Base-by-base conservation (phyloP, 30 jellyfish, hydroid and myxozoan genomes). In the Aurelia sp. region DNA sequence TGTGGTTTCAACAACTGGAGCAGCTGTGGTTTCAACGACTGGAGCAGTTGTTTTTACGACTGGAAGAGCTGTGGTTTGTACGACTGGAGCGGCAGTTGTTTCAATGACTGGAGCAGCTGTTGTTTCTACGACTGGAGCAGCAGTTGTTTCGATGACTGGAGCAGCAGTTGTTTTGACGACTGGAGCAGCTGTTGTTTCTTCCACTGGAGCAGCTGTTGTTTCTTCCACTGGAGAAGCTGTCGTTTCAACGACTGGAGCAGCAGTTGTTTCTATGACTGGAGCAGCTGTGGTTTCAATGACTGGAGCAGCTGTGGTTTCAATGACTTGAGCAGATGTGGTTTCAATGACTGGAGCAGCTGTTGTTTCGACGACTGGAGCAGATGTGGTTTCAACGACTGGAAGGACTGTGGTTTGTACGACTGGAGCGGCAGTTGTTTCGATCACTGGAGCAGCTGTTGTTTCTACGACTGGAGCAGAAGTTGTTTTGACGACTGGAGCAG, bases 251-350 rank as follows among this genome's bases (percentile, higher is more conserved):
- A 67, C 67, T 61, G 77, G 80, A 17, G 89, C 61, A 60, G 81
- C 89, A 0, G 79, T 61, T 0, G 89, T 78, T 20, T 48, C 78
- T 1, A 57, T 51, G 31, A 61, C 89, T 61, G 89, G 80, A 61
- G 89, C 89, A 17, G 79, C 80, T 3, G 89, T 78, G 4, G 77
- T 67, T 35, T 72, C 91, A 9, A 38, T 85, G 41, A 72, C 67
- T 52, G 91, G 88, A 20, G 88, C 88, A 76, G 76, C 88, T 0
- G 88, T 76, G 0, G 88, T 59, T 52, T 21, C 88, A 0, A 73
- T 70, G 48, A 65, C 91, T 40, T 86, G 91, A 11, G 74, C 91
- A 65, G 84, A 78, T 4, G 91, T 81, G 2, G 91, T 81, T 65
- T 65, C 91, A 1, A 67, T 33, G 33, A 81, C 91, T 40, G 82